Evolutionary conservation across 2,113 vertebrate species (phyloP).

Genomic region (Serilophus lunatus): DNA sequence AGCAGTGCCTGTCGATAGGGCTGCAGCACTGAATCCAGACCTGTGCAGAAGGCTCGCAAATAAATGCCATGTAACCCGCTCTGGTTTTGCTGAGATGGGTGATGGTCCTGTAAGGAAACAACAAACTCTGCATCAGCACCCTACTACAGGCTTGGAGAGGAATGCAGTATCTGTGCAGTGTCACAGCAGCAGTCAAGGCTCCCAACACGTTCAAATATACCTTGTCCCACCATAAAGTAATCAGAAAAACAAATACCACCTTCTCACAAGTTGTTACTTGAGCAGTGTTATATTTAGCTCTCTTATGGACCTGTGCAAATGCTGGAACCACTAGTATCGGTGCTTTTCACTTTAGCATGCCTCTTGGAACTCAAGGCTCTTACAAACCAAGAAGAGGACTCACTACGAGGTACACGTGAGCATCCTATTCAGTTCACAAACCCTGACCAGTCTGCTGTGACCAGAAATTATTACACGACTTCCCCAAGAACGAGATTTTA

Average conservation of each 20-base stretch:
- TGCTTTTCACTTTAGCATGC: background rate
- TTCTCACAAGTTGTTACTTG: background rate
- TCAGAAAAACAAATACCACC: background rate
- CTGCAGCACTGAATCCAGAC: slow-evolving; percentile 91
- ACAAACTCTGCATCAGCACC: background rate
- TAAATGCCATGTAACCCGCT: slow-evolving; percentile 91
- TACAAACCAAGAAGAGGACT: accelerated
- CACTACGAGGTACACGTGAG: accelerated
- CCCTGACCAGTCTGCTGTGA: background rate
- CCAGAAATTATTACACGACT: no score
- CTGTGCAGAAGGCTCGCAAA: slow-evolving; percentile 93
- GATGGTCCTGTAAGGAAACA: slow-evolving; percentile 83
- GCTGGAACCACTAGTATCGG: background rate
- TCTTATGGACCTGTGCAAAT: background rate
- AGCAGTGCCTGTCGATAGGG: slow-evolving; percentile 94
- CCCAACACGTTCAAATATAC: background rate
- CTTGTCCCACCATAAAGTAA: background rate
- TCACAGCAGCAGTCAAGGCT: background rate
- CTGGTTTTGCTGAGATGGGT: slow-evolving; percentile 81
- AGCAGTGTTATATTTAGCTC: background rate
- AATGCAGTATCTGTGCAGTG: background rate
- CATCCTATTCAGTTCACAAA: no score
- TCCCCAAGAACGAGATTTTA: background rate
- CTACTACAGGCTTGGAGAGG: background rate
- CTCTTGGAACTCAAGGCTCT: background rate